Percentiles rank a stretch among this genome's conserved stretches.
These are phyloP conservation scores for Tyria jacobaeae DNA, from an alignment of 2,888 invertebrate genomes.

Conservation along the genomic window DNA sequence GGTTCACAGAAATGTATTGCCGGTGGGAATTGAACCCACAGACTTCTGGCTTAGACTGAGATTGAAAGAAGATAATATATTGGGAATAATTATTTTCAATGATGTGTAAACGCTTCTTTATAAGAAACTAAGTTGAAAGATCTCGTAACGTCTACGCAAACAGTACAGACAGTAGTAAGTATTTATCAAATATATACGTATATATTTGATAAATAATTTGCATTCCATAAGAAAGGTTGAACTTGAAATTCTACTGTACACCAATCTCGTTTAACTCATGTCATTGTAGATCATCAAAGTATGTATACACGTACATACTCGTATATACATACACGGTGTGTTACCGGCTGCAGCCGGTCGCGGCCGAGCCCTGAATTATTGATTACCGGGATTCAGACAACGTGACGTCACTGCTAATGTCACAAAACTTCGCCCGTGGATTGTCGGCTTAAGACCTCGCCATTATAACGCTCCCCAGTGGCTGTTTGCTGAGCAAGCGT, in stretches of 20 bases:
- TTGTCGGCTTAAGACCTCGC: slow-evolving; percentile 5
- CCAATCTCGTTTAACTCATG: background rate
- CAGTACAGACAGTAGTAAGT: too few species aligned
- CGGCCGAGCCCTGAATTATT: slow-evolving; percentile 41
- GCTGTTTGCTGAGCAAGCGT: slow-evolving; percentile 4
- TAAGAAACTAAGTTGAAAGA: too few species aligned
- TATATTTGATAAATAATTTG: background rate
- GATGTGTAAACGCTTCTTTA: too few species aligned
- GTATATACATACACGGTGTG: background rate
- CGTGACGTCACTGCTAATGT: slow-evolving; percentile 45
- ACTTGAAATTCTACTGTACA: background rate
- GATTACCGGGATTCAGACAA: slow-evolving; percentile 37
- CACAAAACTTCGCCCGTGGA: slow-evolving; percentile 11
- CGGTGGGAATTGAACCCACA: too few species aligned
- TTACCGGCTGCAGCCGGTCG: slow-evolving; percentile 6
- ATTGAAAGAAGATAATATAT: too few species aligned
- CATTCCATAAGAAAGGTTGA: background rate
- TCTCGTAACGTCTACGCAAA: too few species aligned
- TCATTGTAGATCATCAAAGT: background rate
- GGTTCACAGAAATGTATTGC: too few species aligned
- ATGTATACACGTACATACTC: background rate
- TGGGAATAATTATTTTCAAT: too few species aligned
- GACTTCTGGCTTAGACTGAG: too few species aligned
- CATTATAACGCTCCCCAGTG: slow-evolving; percentile 3
- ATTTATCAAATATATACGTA: too few species aligned